phyloP scores from a whole-genome alignment of 2,113 vertebrate species.

The Chaetura pelagica region DNA sequence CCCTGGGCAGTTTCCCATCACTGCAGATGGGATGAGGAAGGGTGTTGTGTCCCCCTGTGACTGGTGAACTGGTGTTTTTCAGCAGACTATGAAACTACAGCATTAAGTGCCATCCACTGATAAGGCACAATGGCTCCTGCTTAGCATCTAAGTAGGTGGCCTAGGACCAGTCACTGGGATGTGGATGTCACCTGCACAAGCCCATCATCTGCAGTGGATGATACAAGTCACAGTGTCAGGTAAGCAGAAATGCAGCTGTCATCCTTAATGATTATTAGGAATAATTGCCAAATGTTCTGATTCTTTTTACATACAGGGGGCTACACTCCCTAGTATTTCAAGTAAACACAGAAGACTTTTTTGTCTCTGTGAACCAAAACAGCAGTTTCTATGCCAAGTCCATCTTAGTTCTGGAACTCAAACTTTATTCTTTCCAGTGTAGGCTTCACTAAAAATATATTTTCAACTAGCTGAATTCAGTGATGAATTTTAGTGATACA shows the following conservation, averaged over 20 bases:
- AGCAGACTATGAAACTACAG: not conserved
- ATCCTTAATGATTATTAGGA: not conserved
- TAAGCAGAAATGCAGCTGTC: not conserved
- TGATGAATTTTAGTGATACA: not conserved
- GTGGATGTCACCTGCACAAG: not conserved
- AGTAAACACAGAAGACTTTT: not conserved
- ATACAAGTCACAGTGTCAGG: not conserved
- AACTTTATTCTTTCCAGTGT: not conserved
- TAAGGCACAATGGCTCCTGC: accelerated
- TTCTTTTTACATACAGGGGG: not conserved
- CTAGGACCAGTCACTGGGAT: not conserved
- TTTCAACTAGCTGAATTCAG: not conserved
- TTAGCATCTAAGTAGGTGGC: accelerated
- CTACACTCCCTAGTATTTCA: not conserved
- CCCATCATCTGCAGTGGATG: not conserved
- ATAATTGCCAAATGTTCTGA: not conserved
- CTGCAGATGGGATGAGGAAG: not conserved
- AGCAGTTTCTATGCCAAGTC: not conserved
- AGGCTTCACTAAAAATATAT: not conserved
- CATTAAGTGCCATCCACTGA: not conserved
- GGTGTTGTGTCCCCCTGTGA: not conserved
- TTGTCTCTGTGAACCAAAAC: not conserved
- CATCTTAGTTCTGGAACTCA: not conserved
- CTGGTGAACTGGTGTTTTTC: not conserved
- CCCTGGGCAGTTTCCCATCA: not conserved